A percentile compares a stretch with the other conserved stretches of the same genome.
Evolutionary conservation across 2,797 vertebrate species (phyloP).

Genomic region (Siniperca undulata): DNA sequence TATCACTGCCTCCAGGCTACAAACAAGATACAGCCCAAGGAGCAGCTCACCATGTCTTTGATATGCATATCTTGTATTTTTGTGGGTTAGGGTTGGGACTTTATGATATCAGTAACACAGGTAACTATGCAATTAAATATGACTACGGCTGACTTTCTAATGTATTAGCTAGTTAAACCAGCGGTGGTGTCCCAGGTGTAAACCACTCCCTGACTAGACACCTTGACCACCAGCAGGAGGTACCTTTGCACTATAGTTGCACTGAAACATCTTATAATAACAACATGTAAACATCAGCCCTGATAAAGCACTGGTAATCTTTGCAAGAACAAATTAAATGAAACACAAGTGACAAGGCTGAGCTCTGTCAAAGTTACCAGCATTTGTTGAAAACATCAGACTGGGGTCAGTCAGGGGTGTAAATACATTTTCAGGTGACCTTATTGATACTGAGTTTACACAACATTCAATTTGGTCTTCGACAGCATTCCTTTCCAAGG

Average conservation of each 20-base stretch:
- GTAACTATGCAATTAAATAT: background rate
- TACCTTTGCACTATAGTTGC: background rate
- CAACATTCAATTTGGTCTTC: background rate
- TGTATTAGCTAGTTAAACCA: background rate
- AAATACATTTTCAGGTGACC: background rate
- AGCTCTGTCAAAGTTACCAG: background rate
- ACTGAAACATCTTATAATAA: background rate
- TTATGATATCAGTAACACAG: background rate
- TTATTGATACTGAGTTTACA: background rate
- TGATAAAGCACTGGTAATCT: background rate
- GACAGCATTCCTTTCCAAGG: background rate
- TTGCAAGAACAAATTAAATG: background rate
- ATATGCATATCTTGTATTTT: background rate
- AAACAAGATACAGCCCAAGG: background rate
- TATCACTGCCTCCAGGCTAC: conserved; percentile 6
- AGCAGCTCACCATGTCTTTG: background rate
- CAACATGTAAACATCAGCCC: background rate
- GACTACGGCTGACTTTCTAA: background rate
- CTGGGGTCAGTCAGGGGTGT: background rate
- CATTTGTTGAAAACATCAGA: background rate
- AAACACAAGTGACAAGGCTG: background rate
- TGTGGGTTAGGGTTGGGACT: background rate
- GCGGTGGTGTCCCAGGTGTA: background rate
- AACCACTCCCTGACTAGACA: background rate
- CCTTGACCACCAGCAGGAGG: background rate